Base-by-base conservation (phyloP, 1,140 invertebrate genomes). In the Cydia fagiglandana region DNA sequence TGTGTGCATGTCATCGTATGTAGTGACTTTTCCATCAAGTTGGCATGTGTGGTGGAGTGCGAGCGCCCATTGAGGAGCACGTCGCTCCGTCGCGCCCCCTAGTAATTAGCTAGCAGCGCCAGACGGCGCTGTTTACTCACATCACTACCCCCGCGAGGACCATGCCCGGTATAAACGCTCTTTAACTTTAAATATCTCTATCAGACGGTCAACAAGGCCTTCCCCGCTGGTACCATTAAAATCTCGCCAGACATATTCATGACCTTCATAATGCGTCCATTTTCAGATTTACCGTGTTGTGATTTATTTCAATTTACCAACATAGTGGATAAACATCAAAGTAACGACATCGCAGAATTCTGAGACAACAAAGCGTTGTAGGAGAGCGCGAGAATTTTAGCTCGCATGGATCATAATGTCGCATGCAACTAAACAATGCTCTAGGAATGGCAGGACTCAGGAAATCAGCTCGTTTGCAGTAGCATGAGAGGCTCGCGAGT, bases 401-500 rank as follows among this genome's bases (percentile, higher is more conserved):
- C 30, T 70, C 34, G 66, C 66, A 38, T 24, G 56, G 45, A 70
- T 38, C 28, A n/a, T 68, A 30, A 38, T 70, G 30, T 70, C 30
- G 66, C 34, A 38, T 70, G 34, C 66, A 41, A 45, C 66, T 79
- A 81, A 83, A 87, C 85, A 87, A 84, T 83, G 79, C 77, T 82
- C 82, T 83, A 81, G 83, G 88, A 83, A 85, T 87, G 79, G 82
- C 86, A 88, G 84, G 89, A 89, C 78, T 83, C 86, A 87, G 84
- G 89, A 89, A 89, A 89, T 86, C 82, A 84, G 84, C 77, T 84
- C 86, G 88, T 82, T 82, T 84, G 80, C 76, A 82, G 84, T 76
- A 83, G 81, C 83, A 83, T 79, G 83, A 84, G 85, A 83, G 82
- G 80, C 80, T 76, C 77, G 84, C 81, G 84, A 88, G 88, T 86